phyloP scores from a whole-genome alignment of 2,797 vertebrate genomes.

The Setipinna tenuifilis region DNA sequence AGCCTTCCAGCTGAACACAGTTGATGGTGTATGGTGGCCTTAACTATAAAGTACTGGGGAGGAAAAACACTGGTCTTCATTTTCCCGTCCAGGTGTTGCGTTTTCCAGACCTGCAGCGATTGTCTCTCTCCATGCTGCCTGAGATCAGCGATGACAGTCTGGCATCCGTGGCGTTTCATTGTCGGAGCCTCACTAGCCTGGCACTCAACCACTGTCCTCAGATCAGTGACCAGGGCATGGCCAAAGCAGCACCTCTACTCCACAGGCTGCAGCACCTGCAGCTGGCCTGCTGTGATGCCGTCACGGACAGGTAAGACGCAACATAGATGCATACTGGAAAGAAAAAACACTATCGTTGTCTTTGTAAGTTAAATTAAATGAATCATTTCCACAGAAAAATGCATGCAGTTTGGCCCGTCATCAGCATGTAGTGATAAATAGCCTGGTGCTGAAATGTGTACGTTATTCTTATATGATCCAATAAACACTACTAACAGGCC shows the following conservation, averaged over 20 bases:
- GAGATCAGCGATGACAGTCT: constrained; percentile 79
- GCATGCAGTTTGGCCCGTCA: neutral
- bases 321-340: neutral
- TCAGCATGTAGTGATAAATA: too few relatives aligned
- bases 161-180: constrained; percentile 73
- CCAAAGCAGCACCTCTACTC: constrained; percentile 68
- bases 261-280: constrained; percentile 79
- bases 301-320: constrained; percentile 77
- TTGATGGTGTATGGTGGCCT: too few relatives aligned
- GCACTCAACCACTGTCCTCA: constrained; percentile 76
- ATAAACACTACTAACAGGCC: too few relatives aligned
- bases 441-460: too few relatives aligned
- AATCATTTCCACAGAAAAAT: too few relatives aligned
- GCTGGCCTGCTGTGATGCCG: constrained; percentile 77
- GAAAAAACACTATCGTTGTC: neutral
- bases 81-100: constrained; percentile 72
- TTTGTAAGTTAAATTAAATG: too few relatives aligned
- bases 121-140: constrained; percentile 80
- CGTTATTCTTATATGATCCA: too few relatives aligned
- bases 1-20: too few relatives aligned
- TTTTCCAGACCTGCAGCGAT: constrained; percentile 74
- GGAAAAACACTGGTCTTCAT: neutral
- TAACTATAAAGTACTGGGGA: too few relatives aligned
- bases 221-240: constrained; percentile 77
- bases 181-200: constrained; percentile 78